Conservation (phyloP, 1,140 invertebrate species). For the Ips typographus region DNA sequence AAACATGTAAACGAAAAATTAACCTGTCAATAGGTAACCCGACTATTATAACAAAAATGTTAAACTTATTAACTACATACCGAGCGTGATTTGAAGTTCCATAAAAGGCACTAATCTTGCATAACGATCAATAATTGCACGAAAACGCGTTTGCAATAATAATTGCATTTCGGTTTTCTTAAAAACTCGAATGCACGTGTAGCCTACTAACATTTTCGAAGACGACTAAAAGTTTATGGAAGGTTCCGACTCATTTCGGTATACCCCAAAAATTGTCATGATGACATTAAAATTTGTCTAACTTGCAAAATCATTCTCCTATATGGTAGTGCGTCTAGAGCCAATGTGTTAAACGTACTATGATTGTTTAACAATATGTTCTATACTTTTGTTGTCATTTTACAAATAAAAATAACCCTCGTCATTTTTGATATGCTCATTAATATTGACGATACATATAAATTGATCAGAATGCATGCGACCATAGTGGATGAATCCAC, state of each 20-base stretch:
- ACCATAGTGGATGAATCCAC: neutral
- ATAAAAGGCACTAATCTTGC: conserved; percentile 20
- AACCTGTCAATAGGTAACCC: neutral
- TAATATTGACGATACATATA: neutral
- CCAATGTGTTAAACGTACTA: neutral
- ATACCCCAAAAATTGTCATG: conserved; percentile 31
- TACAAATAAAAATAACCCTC: too few relatives aligned
- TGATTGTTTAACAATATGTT: neutral
- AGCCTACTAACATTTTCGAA: conserved; percentile 24
- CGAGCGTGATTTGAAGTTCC: conserved; percentile 14
- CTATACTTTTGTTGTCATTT: too few relatives aligned
- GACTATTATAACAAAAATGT: conserved; percentile 4
- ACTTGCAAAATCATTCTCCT: conserved; percentile 32
- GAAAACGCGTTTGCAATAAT: conserved; percentile 10
- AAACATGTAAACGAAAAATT: neutral
- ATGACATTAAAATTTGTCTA: conserved; percentile 35
- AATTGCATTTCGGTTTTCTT: conserved; percentile 14
- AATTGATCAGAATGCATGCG: neutral
- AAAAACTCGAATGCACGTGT: conserved; percentile 16
- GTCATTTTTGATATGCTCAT: too few relatives aligned
- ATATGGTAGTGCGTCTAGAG: neutral
- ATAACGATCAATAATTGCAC: conserved; percentile 12
- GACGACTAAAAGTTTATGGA: conserved; percentile 30
- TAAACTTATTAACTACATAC: conserved; percentile 17
- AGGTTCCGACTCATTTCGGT: conserved; percentile 16